Base-by-base conservation (phyloP, 1,140 invertebrate genomes). In the Lordiphosa collinella region DNA sequence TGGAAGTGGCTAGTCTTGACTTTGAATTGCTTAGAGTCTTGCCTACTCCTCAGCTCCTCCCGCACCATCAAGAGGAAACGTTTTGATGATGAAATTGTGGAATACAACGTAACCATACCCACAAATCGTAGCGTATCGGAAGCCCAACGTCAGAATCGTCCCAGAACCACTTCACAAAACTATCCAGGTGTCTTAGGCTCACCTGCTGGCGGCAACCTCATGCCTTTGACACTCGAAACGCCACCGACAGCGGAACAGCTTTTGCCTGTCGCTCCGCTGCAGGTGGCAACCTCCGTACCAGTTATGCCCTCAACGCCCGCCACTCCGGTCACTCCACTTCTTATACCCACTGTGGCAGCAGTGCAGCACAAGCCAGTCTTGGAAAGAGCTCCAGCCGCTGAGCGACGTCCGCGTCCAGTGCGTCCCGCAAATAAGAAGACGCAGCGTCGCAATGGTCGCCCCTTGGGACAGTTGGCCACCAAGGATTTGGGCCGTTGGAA, bases 71-170 rank as follows among this genome's bases (percentile, higher is more conserved):
- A 98, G 90, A 91, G 97, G 5, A 94, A 95, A 76, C 96, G 97
- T 68, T 99, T 99, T 91, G 97, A 99, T 89, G 97, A 99, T 92
- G 97, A 99, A 90, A 90, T 99, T 34, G 97, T 99, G 0, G 94
- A 96, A 89, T 96, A 95, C 68, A 95, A 94, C 86, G 89, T 94
- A 32, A 93, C 93, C 71, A 89, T 94, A 64, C 92, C 94, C 4
- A 71, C 92, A 91, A 90, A 91, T 35, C 92, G 92, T 16, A 88
- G 92, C 25, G 89, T 92, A 37, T 89, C 92, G 9, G 89, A 90
- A 40, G 85, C 90, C 10, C 91, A 90, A 48, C 76, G 90, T 60
- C 88, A 90, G 44, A 90, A 89, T 40, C 72, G 89, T 47, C 71
- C 80, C n/a, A 82, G 89, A 14, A 92, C 91, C 2, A 91, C 90